phyloP scores from a whole-genome alignment of 2,797 vertebrate species.

The Gallirallus australis region DNA sequence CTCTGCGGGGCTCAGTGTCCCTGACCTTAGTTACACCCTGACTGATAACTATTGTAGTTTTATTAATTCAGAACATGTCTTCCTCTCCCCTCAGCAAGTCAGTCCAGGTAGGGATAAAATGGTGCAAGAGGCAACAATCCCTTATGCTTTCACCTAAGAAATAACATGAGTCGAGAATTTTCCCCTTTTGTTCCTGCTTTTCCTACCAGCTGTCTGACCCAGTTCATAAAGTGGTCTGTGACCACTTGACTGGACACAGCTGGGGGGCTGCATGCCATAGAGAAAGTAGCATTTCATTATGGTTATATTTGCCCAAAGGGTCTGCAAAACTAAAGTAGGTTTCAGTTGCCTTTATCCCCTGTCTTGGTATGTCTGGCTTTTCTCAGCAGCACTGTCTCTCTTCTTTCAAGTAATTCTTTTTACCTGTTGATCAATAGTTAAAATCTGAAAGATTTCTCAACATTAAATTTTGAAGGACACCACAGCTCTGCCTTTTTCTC shows the following conservation, averaged over 20 bases:
- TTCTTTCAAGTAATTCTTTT: not conserved
- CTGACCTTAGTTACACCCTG: not conserved
- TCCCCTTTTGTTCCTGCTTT: not conserved
- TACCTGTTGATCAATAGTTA: not conserved
- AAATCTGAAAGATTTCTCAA: not conserved
- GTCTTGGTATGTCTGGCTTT: not conserved
- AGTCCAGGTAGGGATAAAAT: not conserved
- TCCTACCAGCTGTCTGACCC: not conserved
- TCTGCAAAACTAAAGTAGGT: not conserved
- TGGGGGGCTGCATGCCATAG: not conserved
- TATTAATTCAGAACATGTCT: not conserved
- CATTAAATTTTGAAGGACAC: not conserved
- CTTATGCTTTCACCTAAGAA: not conserved
- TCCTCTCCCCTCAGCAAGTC: not conserved
- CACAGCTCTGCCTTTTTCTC: not conserved
- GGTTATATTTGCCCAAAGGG: not conserved
- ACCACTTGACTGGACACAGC: not conserved
- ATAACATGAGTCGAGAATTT: not conserved
- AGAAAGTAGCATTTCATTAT: not conserved
- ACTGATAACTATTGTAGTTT: not conserved
- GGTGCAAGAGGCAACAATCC: not conserved
- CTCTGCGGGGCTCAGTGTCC: not conserved
- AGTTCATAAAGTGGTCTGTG: not conserved
- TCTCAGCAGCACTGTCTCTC: not conserved
- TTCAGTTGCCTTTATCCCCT: not conserved